A percentile compares a stretch with the other conserved stretches of the same genome.
phyloP scores from a whole-genome alignment of 1,140 invertebrate genomes.

The Leptoteleia sp. region DNA sequence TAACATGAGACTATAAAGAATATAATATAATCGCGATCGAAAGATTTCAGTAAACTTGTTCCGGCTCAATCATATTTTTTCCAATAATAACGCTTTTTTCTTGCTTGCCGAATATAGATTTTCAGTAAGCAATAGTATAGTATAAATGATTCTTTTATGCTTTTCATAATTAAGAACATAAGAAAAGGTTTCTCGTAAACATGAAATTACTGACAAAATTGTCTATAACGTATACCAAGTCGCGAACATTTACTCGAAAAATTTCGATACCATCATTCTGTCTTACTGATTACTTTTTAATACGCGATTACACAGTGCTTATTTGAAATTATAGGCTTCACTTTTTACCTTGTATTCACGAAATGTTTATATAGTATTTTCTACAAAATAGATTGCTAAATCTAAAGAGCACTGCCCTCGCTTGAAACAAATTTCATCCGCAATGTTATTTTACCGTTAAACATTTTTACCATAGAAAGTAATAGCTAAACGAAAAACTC shows the following conservation, averaged over 20 bases:
- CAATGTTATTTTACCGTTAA: constrained; percentile 3
- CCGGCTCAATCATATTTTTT: constrained; percentile 53
- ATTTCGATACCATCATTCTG: constrained; percentile 32
- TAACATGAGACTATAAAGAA: constrained; percentile 79
- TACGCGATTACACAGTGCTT: constrained; percentile 66
- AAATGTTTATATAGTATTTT: constrained; percentile 60
- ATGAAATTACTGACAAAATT: constrained; percentile 36
- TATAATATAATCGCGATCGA: constrained; percentile 72
- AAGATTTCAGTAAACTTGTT: constrained; percentile 67
- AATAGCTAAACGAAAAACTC: too few species aligned
- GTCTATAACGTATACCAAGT: constrained; percentile 38
- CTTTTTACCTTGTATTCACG: constrained; percentile 54
- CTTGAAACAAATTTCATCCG: constrained; percentile 46
- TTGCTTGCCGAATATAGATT: too few species aligned
- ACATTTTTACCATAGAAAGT: constrained; percentile 11
- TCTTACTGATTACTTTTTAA: constrained; percentile 64
- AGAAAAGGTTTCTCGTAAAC: background rate
- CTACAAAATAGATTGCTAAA: constrained; percentile 65
- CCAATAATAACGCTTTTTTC: background rate
- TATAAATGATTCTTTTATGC: constrained; percentile 14
- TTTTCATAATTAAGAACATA: constrained; percentile 6
- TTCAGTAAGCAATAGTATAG: too few species aligned
- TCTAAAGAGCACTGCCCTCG: constrained; percentile 58
- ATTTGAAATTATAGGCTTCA: constrained; percentile 62
- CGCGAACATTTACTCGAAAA: constrained; percentile 42